Conservation (phyloP, 2,888 invertebrate species). For the Drosophila anomalata region DNA sequence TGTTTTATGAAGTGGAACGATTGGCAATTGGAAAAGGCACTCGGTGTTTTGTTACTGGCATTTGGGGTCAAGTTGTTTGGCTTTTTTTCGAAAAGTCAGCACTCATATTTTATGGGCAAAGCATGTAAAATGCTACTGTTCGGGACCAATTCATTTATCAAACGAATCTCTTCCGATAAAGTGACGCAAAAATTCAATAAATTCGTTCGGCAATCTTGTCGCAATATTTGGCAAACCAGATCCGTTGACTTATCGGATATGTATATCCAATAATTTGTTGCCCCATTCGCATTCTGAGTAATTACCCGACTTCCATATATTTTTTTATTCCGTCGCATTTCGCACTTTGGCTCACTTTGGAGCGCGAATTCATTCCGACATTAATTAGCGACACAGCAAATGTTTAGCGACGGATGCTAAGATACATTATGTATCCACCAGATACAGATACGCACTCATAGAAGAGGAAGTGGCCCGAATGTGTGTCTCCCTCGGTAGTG, state of each 20-base stretch:
- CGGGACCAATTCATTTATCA: slow-evolving; percentile 3
- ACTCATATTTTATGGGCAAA: slow-evolving; percentile 17
- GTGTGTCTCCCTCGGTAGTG: slow-evolving; percentile 4
- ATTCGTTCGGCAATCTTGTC: slow-evolving; percentile 1
- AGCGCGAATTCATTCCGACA: slow-evolving; percentile 62
- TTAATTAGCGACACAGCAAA: slow-evolving; percentile 63
- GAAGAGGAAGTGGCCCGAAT: slow-evolving; percentile 31
- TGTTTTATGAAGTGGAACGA: slow-evolving; percentile 41
- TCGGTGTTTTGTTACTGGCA: slow-evolving; percentile 29
- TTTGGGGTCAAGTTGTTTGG: slow-evolving; percentile 37
- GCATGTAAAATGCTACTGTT: slow-evolving; percentile 15
- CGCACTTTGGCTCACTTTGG: slow-evolving; percentile 44
- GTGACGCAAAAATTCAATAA: slow-evolving; percentile 11
- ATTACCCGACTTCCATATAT: slow-evolving; percentile 61
- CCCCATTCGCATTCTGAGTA: slow-evolving; percentile 66
- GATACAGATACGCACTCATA: slow-evolving; percentile 25
- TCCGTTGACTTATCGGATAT: slow-evolving; percentile 62
- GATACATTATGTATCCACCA: slow-evolving; percentile 24
- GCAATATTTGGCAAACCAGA: slow-evolving; percentile 51
- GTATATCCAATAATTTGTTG: slow-evolving; percentile 65
- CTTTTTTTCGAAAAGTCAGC: slow-evolving; percentile 9
- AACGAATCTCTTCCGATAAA: slow-evolving; percentile 30
- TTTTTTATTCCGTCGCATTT: slow-evolving; percentile 29
- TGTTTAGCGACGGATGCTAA: slow-evolving; percentile 37
- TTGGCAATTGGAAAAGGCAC: slow-evolving; percentile 28